Base-by-base conservation (phyloP, 2,888 invertebrate species). In the Aleiodes leptofemur region DNA sequence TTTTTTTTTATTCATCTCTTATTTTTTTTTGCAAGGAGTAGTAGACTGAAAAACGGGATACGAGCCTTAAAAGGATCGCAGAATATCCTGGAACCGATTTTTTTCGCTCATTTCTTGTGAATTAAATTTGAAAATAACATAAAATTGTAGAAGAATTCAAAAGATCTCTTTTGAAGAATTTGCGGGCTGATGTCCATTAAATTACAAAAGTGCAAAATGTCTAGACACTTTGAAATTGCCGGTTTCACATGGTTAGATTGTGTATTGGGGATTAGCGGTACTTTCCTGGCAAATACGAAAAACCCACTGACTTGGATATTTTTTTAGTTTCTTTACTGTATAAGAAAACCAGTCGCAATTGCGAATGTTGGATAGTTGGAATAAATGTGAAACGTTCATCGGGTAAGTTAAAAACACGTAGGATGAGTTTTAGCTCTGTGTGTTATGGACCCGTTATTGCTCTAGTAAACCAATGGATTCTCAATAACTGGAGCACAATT, bases 381-480 rank as follows among this genome's bases (percentile, higher is more conserved):
- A 23, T 72, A 34, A 51, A 72, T 59, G 50, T 31, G n/a, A 29
- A 43, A 29, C 59, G 34, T 51, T 61, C 64, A 61, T 16, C n/a
- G n/a, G n/a, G 48, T 61, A 64, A 61, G 51, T 57, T 43, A 23
- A 29, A 31, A 13, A 71, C 48, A 66, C 23, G 23, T 66, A 56
- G 57, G 68, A 57, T 34, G 56, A 31, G 69, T 74, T n/a, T n/a
- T 14, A 38, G 61, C 31, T 34, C n/a, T 23, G 23, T 23, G 59
- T 43, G 43, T 43, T 43, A 43, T 64, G 64, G 64, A 64, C 51
- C 76, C 76, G 76, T 76, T 76, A 76, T 76, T 76, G 76, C 76
- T 76, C 76, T 29, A 76, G 76, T 76, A 69, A 74, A 69, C 73
- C 61, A 50, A 70, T 61, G 68, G 59, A 76, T 76, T 76, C 48